Conservation (phyloP, 2,888 invertebrate species). For the Andrena fulva region DNA sequence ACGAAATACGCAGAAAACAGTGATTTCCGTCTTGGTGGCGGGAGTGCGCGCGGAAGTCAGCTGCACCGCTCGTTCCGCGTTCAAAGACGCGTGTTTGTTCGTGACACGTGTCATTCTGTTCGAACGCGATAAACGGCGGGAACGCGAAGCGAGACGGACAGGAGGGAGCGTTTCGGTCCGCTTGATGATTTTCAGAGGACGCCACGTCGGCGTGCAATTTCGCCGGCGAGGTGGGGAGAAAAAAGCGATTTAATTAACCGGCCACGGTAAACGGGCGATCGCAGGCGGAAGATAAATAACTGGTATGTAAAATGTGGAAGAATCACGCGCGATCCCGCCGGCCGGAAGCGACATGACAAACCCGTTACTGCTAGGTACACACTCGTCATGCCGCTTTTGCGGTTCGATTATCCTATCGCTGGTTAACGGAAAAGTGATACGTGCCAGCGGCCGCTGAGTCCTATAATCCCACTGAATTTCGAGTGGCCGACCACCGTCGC, state of each 20-base stretch:
- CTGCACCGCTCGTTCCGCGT: neutral
- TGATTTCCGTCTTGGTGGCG: too few species aligned
- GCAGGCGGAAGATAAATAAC: slow-evolving; percentile 50
- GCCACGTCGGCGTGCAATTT: slow-evolving; percentile 26
- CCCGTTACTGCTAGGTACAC: slow-evolving; percentile 65
- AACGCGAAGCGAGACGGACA: slow-evolving; percentile 4
- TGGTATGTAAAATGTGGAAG: slow-evolving; percentile 54
- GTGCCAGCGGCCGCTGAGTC: slow-evolving; percentile 42
- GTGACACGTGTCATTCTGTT: slow-evolving; percentile 59
- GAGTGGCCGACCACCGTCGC: slow-evolving; percentile 23
- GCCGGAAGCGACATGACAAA: slow-evolving; percentile 67
- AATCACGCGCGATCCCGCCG: slow-evolving; percentile 58
- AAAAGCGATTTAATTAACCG: slow-evolving; percentile 70
- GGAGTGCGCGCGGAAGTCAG: neutral
- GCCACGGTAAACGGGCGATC: slow-evolving; percentile 57
- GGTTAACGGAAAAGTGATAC: slow-evolving; percentile 66
- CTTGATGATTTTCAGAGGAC: slow-evolving; percentile 60
- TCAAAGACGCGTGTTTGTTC: slow-evolving; percentile 47
- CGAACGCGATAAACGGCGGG: slow-evolving; percentile 43
- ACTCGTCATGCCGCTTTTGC: slow-evolving; percentile 65
- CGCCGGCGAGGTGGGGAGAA: slow-evolving; percentile 4
- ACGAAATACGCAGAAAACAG: too few species aligned
- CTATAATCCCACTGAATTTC: slow-evolving; percentile 53
- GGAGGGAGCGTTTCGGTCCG: slow-evolving; percentile 29
- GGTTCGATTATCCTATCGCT: slow-evolving; percentile 64